A percentile compares a stretch with the other conserved stretches of the same genome.
Conservation (phyloP, 2,888 invertebrate species). For the Cryptus viduatorius region DNA sequence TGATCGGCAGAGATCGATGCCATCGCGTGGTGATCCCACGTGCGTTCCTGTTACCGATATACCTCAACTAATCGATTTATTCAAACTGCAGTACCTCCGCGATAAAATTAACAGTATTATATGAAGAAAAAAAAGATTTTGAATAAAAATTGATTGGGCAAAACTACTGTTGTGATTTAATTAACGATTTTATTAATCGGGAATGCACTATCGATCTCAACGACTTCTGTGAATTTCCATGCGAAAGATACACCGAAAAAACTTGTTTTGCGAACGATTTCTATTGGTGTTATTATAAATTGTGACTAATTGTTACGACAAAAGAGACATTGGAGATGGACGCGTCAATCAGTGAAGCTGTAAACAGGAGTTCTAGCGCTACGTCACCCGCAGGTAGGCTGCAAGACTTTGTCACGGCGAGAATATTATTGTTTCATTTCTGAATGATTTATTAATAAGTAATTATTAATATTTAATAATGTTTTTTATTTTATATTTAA, state of each 20-base stretch:
- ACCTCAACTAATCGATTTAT: neutral
- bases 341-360: constrained; percentile 24
- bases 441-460: neutral
- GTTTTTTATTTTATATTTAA: neutral
- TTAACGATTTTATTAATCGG: neutral
- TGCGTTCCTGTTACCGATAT: neutral
- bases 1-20: neutral
- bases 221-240: no score
- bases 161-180: neutral
- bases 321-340: constrained; percentile 42
- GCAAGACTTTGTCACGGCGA: neutral
- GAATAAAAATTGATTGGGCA: neutral
- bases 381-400: constrained; percentile 30
- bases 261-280: neutral
- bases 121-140: neutral
- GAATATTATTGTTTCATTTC: neutral
- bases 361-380: constrained; percentile 27
- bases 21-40: neutral
- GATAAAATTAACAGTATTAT: neutral
- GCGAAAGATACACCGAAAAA: no score
- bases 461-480: neutral
- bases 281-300: neutral
- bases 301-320: neutral
- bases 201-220: neutral
- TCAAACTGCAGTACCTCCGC: neutral